A percentile compares a stretch with the other conserved stretches of the same genome.
phyloP scores from a whole-genome alignment of 2,113 vertebrate genomes.

The Odontesthes bonariensis region DNA sequence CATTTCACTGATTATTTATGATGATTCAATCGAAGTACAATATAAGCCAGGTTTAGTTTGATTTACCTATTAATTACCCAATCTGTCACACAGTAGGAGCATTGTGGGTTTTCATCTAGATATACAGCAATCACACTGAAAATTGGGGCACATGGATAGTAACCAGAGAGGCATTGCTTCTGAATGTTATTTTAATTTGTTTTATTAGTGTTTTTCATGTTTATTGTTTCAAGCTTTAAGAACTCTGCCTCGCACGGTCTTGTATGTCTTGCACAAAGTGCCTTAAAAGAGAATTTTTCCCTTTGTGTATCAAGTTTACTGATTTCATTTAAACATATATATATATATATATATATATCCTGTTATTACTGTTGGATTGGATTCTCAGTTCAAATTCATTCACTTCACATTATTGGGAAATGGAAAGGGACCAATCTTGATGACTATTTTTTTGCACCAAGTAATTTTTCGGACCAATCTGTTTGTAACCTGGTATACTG shows the following conservation, averaged over 20 bases:
- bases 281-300: slow-evolving; percentile 24
- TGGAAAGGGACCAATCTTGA: background rate
- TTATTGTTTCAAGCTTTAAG: slow-evolving; percentile 2
- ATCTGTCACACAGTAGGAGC: background rate
- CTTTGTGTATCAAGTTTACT: slow-evolving; percentile 21
- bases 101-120: slow-evolving; percentile 11
- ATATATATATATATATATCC: background rate
- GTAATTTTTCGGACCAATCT: background rate
- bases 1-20: slow-evolving; percentile 39
- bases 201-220: slow-evolving; percentile 18
- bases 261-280: slow-evolving; percentile 27
- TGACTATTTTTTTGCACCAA: background rate
- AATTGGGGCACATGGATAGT: slow-evolving; percentile 22
- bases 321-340: slow-evolving; percentile 10
- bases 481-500: background rate
- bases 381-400: background rate
- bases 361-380: slow-evolving; percentile 24
- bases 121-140: background rate
- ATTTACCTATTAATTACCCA: background rate
- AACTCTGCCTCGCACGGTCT: background rate
- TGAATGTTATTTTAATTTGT: slow-evolving; percentile 38
- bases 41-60: slow-evolving; percentile 3
- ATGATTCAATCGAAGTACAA: slow-evolving; percentile 15
- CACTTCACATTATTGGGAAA: slow-evolving; percentile 4
- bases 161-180: slow-evolving; percentile 34